Percentiles rank a stretch among this genome's conserved stretches.
These are phyloP conservation scores for Athrips mouffetella DNA, from an alignment of 2,888 invertebrate genomes.

Conservation along the genomic window DNA sequence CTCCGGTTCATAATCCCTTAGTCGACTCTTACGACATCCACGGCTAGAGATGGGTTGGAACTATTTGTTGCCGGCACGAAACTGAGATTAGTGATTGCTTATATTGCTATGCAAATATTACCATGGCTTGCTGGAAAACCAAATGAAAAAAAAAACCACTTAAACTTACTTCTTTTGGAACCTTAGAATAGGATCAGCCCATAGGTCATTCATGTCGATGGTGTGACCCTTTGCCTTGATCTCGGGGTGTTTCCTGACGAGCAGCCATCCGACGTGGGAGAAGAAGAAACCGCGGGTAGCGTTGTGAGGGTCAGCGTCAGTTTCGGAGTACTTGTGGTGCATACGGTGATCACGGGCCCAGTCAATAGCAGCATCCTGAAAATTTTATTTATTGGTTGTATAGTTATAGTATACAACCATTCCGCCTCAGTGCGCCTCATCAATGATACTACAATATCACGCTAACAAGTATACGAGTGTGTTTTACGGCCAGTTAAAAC, in stretches of 20 bases:
- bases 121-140: no score
- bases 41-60: no score
- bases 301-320: conserved; percentile 96
- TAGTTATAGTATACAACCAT: no score
- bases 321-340: conserved; percentile 96
- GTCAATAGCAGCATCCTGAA: conserved; percentile 85
- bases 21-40: no score
- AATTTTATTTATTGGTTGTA: conserved; percentile 4
- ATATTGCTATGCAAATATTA: no score
- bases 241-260: conserved; percentile 93
- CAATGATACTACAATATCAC: no score
- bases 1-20: no score
- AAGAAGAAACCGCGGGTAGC: conserved; percentile 97
- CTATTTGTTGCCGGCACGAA: no score
- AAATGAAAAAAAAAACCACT: background rate
- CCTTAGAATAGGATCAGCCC: conserved; percentile 85
- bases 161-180: conserved; percentile 92
- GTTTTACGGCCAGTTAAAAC: no score
- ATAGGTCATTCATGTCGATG: conserved; percentile 90
- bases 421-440: no score
- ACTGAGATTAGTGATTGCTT: no score
- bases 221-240: conserved; percentile 91
- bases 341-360: conserved; percentile 90
- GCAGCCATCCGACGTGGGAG: conserved; percentile 95
- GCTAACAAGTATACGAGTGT: no score